phyloP scores from a whole-genome alignment of 2,888 invertebrate genomes.

The Holacanthella duospinosa region DNA sequence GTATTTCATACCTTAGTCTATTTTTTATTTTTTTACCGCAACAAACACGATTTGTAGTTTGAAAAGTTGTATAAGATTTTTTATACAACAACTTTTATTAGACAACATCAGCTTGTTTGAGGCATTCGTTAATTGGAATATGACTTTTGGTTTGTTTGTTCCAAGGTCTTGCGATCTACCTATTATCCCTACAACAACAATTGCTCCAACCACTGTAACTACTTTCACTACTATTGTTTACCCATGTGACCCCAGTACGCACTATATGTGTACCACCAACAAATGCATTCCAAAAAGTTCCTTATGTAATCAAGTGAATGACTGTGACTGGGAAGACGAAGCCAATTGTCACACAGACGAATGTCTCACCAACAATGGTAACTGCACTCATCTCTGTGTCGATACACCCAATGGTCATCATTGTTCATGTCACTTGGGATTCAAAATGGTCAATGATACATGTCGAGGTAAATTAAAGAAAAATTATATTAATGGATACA shows the following conservation, averaged over 20 bases:
- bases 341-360: constrained; percentile 67
- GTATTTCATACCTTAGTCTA: not conserved
- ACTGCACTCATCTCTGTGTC: constrained; percentile 75
- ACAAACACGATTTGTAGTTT: too few relatives aligned
- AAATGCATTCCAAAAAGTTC: constrained; percentile 67
- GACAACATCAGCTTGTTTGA: too few relatives aligned
- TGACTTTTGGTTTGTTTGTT: too few relatives aligned
- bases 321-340: constrained; percentile 85
- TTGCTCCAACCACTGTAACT: not conserved
- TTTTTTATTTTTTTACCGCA: too few relatives aligned
- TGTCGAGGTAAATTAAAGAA: constrained; percentile 3
- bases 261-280: constrained; percentile 61
- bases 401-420: constrained; percentile 63
- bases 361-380: constrained; percentile 66
- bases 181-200: not conserved
- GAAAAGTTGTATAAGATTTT: too few relatives aligned
- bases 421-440: constrained; percentile 45
- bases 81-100: too few relatives aligned
- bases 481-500: too few relatives aligned
- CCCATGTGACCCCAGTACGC: constrained; percentile 67
- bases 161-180: not conserved
- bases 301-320: constrained; percentile 73
- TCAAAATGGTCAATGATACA: constrained; percentile 1
- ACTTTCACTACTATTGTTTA: not conserved
- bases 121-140: not conserved